phyloP scores from a whole-genome alignment of 2,797 vertebrate species.

The Gila robusta region DNA sequence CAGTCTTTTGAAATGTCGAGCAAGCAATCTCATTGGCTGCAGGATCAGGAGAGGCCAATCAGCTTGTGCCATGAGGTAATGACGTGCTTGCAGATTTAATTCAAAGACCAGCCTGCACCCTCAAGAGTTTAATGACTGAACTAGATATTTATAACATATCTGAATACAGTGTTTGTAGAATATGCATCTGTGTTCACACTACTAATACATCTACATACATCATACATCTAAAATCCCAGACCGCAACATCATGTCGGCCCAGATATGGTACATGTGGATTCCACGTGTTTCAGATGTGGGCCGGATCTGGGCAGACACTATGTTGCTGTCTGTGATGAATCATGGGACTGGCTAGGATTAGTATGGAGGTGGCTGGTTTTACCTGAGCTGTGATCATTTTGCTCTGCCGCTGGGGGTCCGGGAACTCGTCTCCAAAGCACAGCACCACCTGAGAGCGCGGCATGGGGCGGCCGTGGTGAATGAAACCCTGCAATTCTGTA shows the following conservation, averaged over 20 bases:
- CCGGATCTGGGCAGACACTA: no score
- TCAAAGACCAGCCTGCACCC: no score
- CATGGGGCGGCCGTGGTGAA: conserved; percentile 86
- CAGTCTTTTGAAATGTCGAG: not conserved
- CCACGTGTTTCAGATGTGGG: no score
- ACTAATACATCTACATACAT: no score
- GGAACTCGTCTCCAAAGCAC: conserved; percentile 97
- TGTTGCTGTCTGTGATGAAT: no score
- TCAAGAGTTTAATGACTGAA: not conserved
- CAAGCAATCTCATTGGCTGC: not conserved
- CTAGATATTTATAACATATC: not conserved
- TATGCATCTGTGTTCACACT: not conserved
- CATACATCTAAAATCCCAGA: not conserved
- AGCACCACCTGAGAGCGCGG: conserved; percentile 91
- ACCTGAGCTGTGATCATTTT: conserved; percentile 95
- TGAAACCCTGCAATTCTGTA: conserved; percentile 91
- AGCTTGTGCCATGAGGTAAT: not conserved
- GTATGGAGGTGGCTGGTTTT: not conserved
- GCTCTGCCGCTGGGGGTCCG: conserved; percentile 89
- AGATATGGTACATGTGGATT: no score
- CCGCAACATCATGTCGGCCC: no score
- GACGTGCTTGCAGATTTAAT: not conserved
- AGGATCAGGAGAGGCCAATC: not conserved
- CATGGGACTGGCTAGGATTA: not conserved
- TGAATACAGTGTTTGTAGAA: not conserved